Evolutionary conservation across 2,888 invertebrate genomes (phyloP).

Genomic region (Tortricodes alternella): DNA sequence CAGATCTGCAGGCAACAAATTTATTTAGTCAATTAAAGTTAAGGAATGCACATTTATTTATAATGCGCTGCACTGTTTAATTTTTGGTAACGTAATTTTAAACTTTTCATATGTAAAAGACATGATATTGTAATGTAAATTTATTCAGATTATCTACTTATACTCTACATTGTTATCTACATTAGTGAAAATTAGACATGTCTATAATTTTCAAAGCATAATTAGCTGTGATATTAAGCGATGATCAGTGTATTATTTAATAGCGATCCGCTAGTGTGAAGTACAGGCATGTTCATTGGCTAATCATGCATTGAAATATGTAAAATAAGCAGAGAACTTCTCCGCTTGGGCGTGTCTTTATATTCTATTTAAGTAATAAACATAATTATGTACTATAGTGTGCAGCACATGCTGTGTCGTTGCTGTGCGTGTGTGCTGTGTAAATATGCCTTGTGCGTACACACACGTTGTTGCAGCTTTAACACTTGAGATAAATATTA

Average conservation of each 20-base stretch:
- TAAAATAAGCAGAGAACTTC: slow-evolving; percentile 75
- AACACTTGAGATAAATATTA: slow-evolving; percentile 82
- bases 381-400: slow-evolving; percentile 80
- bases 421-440: slow-evolving; percentile 80
- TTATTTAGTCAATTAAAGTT: slow-evolving; percentile 84
- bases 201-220: slow-evolving; percentile 83
- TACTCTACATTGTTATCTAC: slow-evolving; percentile 83
- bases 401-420: slow-evolving; percentile 78
- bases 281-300: slow-evolving; percentile 81
- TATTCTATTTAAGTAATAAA: slow-evolving; percentile 79
- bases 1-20: slow-evolving; percentile 84
- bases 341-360: slow-evolving; percentile 81
- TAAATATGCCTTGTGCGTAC: slow-evolving; percentile 82
- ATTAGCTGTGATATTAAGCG: slow-evolving; percentile 83
- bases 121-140: slow-evolving; percentile 83
- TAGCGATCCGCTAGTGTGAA: slow-evolving; percentile 79
- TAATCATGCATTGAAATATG: slow-evolving; percentile 83
- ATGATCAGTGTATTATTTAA: slow-evolving; percentile 81
- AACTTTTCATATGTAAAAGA: slow-evolving; percentile 81
- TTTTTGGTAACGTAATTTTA: slow-evolving; percentile 82
- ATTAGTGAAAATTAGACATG: slow-evolving; percentile 83
- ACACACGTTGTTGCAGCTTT: slow-evolving; percentile 82
- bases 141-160: slow-evolving; percentile 83
- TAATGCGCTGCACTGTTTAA: slow-evolving; percentile 83
- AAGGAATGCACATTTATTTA: slow-evolving; percentile 84